Evolutionary conservation across 1,140 invertebrate genomes (phyloP), one percentile per base, ranked within the genome.

Genomic region (Acromyrmex charruanus): DNA sequence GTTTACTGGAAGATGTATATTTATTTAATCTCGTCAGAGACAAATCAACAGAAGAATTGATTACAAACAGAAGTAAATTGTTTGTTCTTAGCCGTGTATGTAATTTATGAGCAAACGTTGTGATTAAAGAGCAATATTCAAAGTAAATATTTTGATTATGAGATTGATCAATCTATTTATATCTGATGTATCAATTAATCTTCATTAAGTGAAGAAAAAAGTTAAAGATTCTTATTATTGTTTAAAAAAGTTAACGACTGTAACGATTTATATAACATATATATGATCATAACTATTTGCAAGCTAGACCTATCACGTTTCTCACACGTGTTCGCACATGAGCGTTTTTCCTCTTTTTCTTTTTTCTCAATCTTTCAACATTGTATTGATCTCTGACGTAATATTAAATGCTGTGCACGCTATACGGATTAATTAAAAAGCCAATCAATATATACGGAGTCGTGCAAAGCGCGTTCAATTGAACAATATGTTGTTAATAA

Each of bases 391-490:
- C 77, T 25, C 14, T 6, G 49, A 35, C 25, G 2, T 44, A 16
- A 28, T 12, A 84, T 82, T 82, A 75, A 84, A 51, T 61, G 28
- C 7, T 44, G 25, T 35, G n/a, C 55, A 61, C 69, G 61, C 69
- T 69, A 69, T 74, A 75, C 1, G n/a, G 35, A 63, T 84, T 84
- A 74, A 84, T 84, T 84, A 75, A 84, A 39, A 25, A 61, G 44
- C 5, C 55, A 61, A 84, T 82, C 68, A 49, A 61, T 75, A 84
- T 75, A 84, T 75, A 84, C 16, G 14, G 2, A 69, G 21, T 2
- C 28, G 61, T 68, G 31, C n/a, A 79, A 51, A 10, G 39, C 55
- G 53, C 18, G 25, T 74, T 75, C 28, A 74, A 84, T 84, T 75
- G 39, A 21, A n/a, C 75, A 55, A 66, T 79, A 49, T 5, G 51